Conservation (phyloP, 2,888 invertebrate species). For the Hyposoter dolosus region DNA sequence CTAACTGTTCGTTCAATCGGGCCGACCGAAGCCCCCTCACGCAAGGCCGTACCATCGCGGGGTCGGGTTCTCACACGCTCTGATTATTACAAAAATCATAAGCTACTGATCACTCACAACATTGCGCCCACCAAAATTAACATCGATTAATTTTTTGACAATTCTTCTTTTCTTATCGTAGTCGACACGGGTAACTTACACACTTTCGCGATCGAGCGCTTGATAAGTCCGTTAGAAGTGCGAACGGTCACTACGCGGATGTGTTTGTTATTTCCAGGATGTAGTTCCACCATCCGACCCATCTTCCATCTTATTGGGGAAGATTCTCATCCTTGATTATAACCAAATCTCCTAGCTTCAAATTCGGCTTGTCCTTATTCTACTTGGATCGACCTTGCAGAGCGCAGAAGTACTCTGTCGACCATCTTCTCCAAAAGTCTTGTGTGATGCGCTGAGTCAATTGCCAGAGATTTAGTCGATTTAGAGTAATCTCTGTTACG, state of each 20-base stretch:
- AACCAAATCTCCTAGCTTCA: conserved; percentile 47
- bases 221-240: conserved; percentile 2
- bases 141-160: not conserved
- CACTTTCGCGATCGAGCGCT: conserved; percentile 38
- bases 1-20: not conserved
- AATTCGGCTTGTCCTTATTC: conserved; percentile 34
- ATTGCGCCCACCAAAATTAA: conserved; percentile 42
- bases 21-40: no score
- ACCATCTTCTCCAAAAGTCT: conserved; percentile 72
- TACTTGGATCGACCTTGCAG: conserved; percentile 73
- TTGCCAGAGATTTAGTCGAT: conserved; percentile 73
- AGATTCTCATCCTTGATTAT: conserved; percentile 50
- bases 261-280: conserved; percentile 45
- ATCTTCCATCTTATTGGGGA: conserved; percentile 57
- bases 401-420: conserved; percentile 67
- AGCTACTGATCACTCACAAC: not conserved
- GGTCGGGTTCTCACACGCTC: no score
- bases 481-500: conserved; percentile 62
- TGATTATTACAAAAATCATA: no score
- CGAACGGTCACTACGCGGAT: conserved; percentile 20
- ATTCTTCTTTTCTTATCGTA: no score
- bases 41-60: no score
- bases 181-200: conserved; percentile 27
- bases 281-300: conserved; percentile 48
- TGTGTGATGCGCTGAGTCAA: conserved; percentile 68